Evolutionary conservation across 2,888 invertebrate genomes (phyloP).

Genomic region (Thecocarcelia acutangulata): DNA sequence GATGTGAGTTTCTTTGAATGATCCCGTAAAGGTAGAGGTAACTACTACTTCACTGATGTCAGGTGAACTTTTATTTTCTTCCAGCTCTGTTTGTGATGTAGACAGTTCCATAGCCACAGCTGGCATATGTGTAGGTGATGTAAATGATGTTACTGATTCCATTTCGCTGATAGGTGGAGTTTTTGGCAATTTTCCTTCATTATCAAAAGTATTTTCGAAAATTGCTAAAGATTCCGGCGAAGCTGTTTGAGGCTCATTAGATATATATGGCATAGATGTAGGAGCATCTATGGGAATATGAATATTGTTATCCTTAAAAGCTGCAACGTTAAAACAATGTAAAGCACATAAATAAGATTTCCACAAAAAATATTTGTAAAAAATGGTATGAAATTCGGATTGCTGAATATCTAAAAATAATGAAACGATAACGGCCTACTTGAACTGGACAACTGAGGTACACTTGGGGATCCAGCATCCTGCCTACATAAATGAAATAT

Average conservation of each 20-base stretch:
- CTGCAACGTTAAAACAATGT: slow-evolving; percentile 14
- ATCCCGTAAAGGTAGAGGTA: slow-evolving; percentile 76
- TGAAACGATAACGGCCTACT: no score
- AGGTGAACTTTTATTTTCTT: slow-evolving; percentile 53
- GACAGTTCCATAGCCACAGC: slow-evolving; percentile 29
- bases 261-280: slow-evolving; percentile 45
- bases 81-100: slow-evolving; percentile 57
- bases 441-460: no score
- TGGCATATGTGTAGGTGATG: slow-evolving; percentile 35
- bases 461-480: no score
- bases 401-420: no score
- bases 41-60: slow-evolving; percentile 67
- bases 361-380: no score
- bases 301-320: slow-evolving; percentile 35
- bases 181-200: slow-evolving; percentile 48
- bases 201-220: slow-evolving; percentile 54
- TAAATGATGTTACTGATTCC: slow-evolving; percentile 56
- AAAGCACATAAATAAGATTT: no score
- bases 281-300: slow-evolving; percentile 66
- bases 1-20: slow-evolving; percentile 81
- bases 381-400: no score
- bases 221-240: slow-evolving; percentile 39
- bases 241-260: slow-evolving; percentile 26
- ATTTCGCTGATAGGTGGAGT: slow-evolving; percentile 68
- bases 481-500: no score